phyloP scores from a whole-genome alignment of 2,797 vertebrate genomes.

The Micromesistius poutassou region DNA sequence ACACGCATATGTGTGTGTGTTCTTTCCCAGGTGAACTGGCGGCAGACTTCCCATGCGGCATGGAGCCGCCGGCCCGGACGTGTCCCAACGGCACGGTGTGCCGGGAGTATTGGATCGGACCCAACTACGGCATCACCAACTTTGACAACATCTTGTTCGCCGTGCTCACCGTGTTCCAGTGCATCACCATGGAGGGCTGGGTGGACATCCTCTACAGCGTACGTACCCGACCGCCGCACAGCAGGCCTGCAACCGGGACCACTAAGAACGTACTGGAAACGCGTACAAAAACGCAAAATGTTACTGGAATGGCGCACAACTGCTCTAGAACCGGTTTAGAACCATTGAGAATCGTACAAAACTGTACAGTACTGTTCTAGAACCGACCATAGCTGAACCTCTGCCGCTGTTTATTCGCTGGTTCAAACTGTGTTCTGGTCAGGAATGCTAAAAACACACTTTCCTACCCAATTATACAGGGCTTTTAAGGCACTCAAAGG shows the following conservation, averaged over 20 bases:
- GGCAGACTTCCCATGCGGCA: constrained; percentile 87
- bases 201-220: constrained; percentile 94
- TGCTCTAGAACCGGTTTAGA: background rate
- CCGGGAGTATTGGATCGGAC: constrained; percentile 86
- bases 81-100: constrained; percentile 78
- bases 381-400: no score
- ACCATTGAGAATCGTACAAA: background rate
- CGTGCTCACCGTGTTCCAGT: constrained; percentile 94
- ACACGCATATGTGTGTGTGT: constrained; percentile 33
- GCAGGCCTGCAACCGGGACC: background rate
- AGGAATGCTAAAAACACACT: no score
- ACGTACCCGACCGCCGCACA: constrained; percentile 60
- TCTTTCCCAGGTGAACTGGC: constrained; percentile 73
- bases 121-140: constrained; percentile 95
- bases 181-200: constrained; percentile 99
- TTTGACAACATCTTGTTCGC: constrained; percentile 97
- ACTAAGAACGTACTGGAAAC: background rate
- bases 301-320: no score
- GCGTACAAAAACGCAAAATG: no score
- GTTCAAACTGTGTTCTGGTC: no score
- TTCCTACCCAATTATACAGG: no score
- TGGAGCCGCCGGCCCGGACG: constrained; percentile 78
- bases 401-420: no score
- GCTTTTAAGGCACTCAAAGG: no score
- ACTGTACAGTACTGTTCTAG: no score